These are phyloP conservation scores for Tridacna crocea DNA, from an alignment of 2,888 invertebrate species.

Conservation along the genomic window DNA sequence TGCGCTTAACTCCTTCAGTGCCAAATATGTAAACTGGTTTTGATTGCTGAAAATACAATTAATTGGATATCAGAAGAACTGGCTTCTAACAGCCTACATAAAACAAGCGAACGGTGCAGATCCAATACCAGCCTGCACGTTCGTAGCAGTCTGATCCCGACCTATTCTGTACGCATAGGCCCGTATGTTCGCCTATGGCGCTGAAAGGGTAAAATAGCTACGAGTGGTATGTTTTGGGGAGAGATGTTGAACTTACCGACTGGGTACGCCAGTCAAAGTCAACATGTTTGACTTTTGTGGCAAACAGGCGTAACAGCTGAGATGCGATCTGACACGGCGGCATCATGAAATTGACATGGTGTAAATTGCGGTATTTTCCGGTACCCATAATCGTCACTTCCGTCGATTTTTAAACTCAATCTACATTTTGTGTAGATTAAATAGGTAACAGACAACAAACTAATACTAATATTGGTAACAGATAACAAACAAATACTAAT, in stretches of 20 bases:
- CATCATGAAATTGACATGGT: background rate
- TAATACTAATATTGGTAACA: too few relatives aligned
- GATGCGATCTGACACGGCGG: background rate
- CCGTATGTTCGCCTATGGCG: too few relatives aligned
- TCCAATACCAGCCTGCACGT: too few relatives aligned
- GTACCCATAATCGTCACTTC: background rate
- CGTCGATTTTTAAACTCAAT: background rate
- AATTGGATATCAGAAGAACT: too few relatives aligned
- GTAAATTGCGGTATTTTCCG: background rate
- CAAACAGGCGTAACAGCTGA: slow-evolving; percentile 36
- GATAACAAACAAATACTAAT: too few relatives aligned
- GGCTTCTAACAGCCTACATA: too few relatives aligned
- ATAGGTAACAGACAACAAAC: too few relatives aligned
- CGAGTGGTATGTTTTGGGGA: background rate
- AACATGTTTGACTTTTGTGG: slow-evolving; percentile 43
- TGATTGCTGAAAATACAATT: too few relatives aligned
- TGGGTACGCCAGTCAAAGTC: slow-evolving; percentile 23
- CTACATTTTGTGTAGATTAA: too few relatives aligned
- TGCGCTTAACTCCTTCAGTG: slow-evolving; percentile 20
- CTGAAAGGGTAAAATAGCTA: background rate
- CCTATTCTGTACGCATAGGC: too few relatives aligned
- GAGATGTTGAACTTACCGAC: background rate
- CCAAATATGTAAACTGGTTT: background rate
- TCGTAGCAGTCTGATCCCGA: too few relatives aligned
- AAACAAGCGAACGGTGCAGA: too few relatives aligned